Evolutionary conservation across 2,797 vertebrate genomes (phyloP), one percentile per base, ranked within the genome.

Genomic region (Pempheris klunzingeri): DNA sequence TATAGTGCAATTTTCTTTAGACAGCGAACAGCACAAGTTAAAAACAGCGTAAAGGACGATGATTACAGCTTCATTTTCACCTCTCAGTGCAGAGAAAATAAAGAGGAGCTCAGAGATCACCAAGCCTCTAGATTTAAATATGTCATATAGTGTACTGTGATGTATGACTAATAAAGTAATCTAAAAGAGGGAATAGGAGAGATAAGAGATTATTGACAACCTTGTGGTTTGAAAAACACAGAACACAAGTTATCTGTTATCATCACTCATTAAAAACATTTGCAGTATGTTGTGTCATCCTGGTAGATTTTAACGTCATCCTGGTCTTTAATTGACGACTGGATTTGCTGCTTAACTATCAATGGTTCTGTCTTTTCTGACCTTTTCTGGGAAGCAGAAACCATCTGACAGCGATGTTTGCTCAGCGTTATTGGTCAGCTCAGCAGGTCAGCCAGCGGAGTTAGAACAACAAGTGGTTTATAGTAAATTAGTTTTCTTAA

Each of bases 401-500:
- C 17, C 59, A 64, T 49, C n/a, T 34, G 30, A 63, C 52, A 46
- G 30, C 47, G 0, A 17, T 4, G 18, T 53, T 14, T 50, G 36
- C 52, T 44, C 7, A 0, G 20, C 54, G 22, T 53, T 66, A 39
- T 38, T 78, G 60, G 71, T 72, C 69, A 58, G 61, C 49, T 62
- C 28, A 26, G 47, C 39, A 43, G 74, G 62, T 76, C 82, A 84
- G 49, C 52, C 58, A 63, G 57, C 36, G 7, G 64, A 77, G 67
- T 47, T 36, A n/a, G 66, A 79, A 61, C 46, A 75, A 79, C 43
- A 65, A 44, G 71, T 78, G 54, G 43, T 81, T 88, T 69, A 83
- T 38, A 47, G 36, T 67, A 52, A 86, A 84, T 88, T 83, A 41
- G 24, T 87, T 88, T 83, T 83, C 55, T 84, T 87, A 80, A 83